phyloP scores from a whole-genome alignment of 1,140 invertebrate species.

The Danaus plexippus region DNA sequence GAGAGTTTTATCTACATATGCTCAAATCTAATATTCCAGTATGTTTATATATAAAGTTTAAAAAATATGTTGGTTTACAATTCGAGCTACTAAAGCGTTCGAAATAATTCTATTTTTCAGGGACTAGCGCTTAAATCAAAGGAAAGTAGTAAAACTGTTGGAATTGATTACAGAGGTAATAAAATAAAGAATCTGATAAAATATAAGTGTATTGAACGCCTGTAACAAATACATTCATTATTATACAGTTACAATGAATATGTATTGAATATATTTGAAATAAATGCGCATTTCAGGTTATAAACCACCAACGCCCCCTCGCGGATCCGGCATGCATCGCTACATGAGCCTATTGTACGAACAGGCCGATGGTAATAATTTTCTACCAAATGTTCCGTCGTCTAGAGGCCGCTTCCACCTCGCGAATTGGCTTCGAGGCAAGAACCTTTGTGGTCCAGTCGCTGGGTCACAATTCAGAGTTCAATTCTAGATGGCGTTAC shows the following conservation, averaged over 20 bases:
- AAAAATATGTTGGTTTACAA: not conserved
- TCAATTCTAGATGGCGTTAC: slow-evolving; percentile 55
- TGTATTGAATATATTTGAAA: too few relatives aligned
- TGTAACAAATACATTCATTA: too few relatives aligned
- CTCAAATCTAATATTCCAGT: slow-evolving; percentile 62
- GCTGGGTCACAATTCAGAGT: slow-evolving; percentile 49
- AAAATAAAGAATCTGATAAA: too few relatives aligned
- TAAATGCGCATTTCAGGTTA: slow-evolving; percentile 34
- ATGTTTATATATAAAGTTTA: slow-evolving; percentile 21
- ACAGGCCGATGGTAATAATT: slow-evolving; percentile 58
- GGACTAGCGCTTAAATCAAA: slow-evolving; percentile 47
- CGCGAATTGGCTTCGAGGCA: slow-evolving; percentile 52
- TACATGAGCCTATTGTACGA: slow-evolving; percentile 52
- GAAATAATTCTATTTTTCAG: slow-evolving; percentile 24
- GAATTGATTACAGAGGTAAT: slow-evolving; percentile 55
- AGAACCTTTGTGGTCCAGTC: slow-evolving; percentile 55
- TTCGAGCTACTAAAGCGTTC: not conserved
- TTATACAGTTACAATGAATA: too few relatives aligned
- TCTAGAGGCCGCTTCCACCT: slow-evolving; percentile 44
- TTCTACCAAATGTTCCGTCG: slow-evolving; percentile 43
- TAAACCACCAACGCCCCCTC: slow-evolving; percentile 58
- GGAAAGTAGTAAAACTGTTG: slow-evolving; percentile 47
- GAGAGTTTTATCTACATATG: slow-evolving; percentile 58
- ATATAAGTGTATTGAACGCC: too few relatives aligned
- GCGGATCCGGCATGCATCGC: slow-evolving; percentile 47